Conservation (phyloP, 2,888 invertebrate species). For the Chymomyza fuscimana region DNA sequence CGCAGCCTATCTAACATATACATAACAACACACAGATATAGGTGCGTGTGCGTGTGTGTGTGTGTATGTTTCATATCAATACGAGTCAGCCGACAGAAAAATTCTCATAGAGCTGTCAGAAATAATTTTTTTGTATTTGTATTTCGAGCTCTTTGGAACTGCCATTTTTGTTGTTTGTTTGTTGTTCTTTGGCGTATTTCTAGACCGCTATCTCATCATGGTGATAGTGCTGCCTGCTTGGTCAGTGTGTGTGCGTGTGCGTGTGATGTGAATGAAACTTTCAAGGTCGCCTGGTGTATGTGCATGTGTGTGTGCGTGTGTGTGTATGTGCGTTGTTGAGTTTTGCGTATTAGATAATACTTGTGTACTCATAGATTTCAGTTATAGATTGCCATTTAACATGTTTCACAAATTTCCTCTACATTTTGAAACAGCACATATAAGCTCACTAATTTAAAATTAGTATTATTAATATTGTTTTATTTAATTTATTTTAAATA, state of each 20-base stretch:
- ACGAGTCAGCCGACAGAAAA: slow-evolving; percentile 38
- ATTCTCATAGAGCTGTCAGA: slow-evolving; percentile 53
- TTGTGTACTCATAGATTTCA: slow-evolving; percentile 45
- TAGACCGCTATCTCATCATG: slow-evolving; percentile 35
- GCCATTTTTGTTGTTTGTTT: slow-evolving; percentile 57
- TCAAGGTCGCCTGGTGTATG: slow-evolving; percentile 65
- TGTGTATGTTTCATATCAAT: slow-evolving; percentile 46
- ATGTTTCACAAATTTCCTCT: neutral
- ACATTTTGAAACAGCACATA: neutral
- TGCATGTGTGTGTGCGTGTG: slow-evolving; percentile 12
- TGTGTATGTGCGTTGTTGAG: slow-evolving; percentile 12
- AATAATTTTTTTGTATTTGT: slow-evolving; percentile 52
- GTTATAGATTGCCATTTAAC: slow-evolving; percentile 37
- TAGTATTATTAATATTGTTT: no score
- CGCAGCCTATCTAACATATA: neutral
- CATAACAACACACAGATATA: no score
- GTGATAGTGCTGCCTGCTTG: neutral
- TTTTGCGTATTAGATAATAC: slow-evolving; percentile 64
- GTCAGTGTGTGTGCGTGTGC: slow-evolving; percentile 24
- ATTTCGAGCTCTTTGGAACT: slow-evolving; percentile 35
- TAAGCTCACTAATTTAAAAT: no score
- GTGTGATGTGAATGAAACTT: slow-evolving; percentile 74
- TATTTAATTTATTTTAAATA: no score
- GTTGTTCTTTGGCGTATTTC: slow-evolving; percentile 58
- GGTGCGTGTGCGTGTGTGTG: slow-evolving; percentile 1